Conservation (phyloP, 1,140 invertebrate genomes). For the Calliopsis andreniformis region DNA sequence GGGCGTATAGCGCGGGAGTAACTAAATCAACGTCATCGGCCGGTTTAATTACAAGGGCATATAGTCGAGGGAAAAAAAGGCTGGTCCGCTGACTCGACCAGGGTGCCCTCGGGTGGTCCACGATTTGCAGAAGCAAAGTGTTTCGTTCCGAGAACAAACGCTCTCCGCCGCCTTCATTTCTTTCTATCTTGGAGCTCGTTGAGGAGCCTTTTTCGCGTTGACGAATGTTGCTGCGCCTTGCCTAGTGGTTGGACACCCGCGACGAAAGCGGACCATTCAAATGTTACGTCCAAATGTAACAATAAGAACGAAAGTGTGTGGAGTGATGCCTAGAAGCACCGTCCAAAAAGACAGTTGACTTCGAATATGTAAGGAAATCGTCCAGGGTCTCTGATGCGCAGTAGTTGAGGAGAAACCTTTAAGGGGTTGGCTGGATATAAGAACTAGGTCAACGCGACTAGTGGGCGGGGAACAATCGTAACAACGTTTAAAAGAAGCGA, state of each 20-base stretch:
- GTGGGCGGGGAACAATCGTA: too few species aligned
- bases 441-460: too few species aligned
- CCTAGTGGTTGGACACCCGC: too few species aligned
- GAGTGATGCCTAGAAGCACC: too few species aligned
- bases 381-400: too few species aligned
- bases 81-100: slow-evolving; percentile 48
- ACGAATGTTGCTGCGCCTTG: background rate
- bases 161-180: background rate
- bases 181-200: background rate
- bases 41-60: slow-evolving; percentile 71
- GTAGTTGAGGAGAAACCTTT: too few species aligned
- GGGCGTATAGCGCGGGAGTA: slow-evolving; percentile 59
- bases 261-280: background rate
- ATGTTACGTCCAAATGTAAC: too few species aligned
- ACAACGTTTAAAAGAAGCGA: too few species aligned
- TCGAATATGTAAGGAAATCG: too few species aligned
- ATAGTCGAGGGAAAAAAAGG: slow-evolving; percentile 54
- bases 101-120: slow-evolving; percentile 71
- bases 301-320: too few species aligned
- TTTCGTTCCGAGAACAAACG: slow-evolving; percentile 2
- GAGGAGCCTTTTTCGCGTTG: background rate
- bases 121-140: slow-evolving; percentile 20
- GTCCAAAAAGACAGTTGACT: too few species aligned
- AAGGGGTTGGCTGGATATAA: too few species aligned
- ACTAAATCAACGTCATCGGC: slow-evolving; percentile 75